phyloP scores from a whole-genome alignment of 2,888 invertebrate genomes.

The Sacculina carcini region DNA sequence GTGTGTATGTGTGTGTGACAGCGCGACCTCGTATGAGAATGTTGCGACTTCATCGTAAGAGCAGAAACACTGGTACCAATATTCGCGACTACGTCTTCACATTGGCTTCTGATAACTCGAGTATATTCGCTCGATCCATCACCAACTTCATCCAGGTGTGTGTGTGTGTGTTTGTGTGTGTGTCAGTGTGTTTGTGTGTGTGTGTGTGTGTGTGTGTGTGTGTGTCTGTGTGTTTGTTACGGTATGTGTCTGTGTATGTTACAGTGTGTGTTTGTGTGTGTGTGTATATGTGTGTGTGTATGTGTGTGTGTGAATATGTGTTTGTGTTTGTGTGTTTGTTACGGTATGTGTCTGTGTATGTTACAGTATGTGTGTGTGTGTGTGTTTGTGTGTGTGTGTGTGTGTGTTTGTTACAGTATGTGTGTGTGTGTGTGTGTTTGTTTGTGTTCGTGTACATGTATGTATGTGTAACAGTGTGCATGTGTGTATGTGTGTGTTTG shows the following conservation, averaged over 20 bases:
- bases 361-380: background rate
- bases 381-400: conserved; percentile 29
- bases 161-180: too few relatives aligned
- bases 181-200: background rate
- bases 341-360: too few relatives aligned
- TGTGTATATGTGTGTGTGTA: conserved; percentile 35
- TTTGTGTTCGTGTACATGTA: too few relatives aligned
- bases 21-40: conserved; percentile 51
- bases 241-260: too few relatives aligned
- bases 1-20: conserved; percentile 22
- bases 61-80: conserved; percentile 35
- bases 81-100: conserved; percentile 50
- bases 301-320: conserved; percentile 63
- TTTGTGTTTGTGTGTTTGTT: too few relatives aligned
- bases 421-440: conserved; percentile 18
- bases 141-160: conserved; percentile 49
- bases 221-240: too few relatives aligned
- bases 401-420: conserved; percentile 7
- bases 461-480: too few relatives aligned
- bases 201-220: conserved; percentile 29
- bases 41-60: conserved; percentile 28
- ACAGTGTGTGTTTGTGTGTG: background rate
- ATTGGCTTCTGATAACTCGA: conserved; percentile 53
- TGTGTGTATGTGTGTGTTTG: too few relatives aligned
- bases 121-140: conserved; percentile 72